Base-by-base conservation (phyloP, 1,140 invertebrate species). In the Cydia fagiglandana region DNA sequence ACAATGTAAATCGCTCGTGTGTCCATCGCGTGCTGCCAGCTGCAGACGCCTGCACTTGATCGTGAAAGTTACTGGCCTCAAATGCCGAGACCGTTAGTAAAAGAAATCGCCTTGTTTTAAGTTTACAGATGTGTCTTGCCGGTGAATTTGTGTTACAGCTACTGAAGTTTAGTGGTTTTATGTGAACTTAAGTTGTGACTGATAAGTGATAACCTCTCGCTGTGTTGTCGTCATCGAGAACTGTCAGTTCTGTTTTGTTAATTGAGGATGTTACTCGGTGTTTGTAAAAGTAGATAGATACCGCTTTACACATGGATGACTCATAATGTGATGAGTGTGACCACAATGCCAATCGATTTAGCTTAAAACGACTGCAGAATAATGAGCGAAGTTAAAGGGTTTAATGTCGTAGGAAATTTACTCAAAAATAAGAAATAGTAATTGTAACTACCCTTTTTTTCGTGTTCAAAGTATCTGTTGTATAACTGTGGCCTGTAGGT, bases 21-120 rank as follows among this genome's bases (percentile, higher is more conserved):
- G 64, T 81, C 77, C 77, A 81, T 86, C 82, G 80, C 78, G 83
- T 84, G 82, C 77, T 77, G 75, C 80, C 77, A 78, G 82, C 78
- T 79, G 83, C 84, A 85, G 83, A 85, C 81, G 79, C 80, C 81
- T 87, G 84, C 85, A 89, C 84, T 88, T 90, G 84, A 91, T 89
- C 88, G 90, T 91, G 89, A 92, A 92, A 92, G 88, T 91, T 87
- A 86, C 88, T 90, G 87, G 84, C 89, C 88, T 88, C 84, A 88
- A 92, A 92, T 80, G 81, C 80, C 87, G 81, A 80, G 83, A 89
- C 89, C 86, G 88, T 90, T 89, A 87, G 79, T 88, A 88, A 87
- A 89, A 89, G 85, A 90, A 89, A 88, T 88, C 84, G 81, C 80
- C 74, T 78, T 80, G 75, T 50, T 38, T 78, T 70, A 70, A 70